phyloP scores from a whole-genome alignment of 1,140 invertebrate genomes.

The Leptinotarsa texana region DNA sequence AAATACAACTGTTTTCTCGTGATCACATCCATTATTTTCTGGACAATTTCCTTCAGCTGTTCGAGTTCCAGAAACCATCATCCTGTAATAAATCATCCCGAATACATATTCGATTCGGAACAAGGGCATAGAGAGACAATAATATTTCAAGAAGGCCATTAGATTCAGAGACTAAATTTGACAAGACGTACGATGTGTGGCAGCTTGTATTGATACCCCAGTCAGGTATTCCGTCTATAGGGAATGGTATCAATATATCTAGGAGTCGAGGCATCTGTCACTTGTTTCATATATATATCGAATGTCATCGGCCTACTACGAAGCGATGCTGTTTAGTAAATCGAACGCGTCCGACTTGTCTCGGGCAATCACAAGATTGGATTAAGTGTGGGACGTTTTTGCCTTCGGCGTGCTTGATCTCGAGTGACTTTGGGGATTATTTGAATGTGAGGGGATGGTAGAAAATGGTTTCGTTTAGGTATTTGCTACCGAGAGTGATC shows the following conservation, averaged over 20 bases:
- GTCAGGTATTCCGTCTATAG: slow-evolving; percentile 44
- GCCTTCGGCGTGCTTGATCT: slow-evolving; percentile 8
- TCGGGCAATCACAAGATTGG: slow-evolving; percentile 36
- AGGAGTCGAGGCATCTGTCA: slow-evolving; percentile 41
- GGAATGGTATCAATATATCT: slow-evolving; percentile 46
- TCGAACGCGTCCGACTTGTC: slow-evolving; percentile 37
- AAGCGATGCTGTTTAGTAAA: slow-evolving; percentile 37
- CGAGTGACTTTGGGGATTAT: neutral
- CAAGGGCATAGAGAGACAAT: slow-evolving; percentile 38
- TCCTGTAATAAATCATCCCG: slow-evolving; percentile 25
- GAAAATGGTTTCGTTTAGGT: neutral
- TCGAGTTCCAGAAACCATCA: slow-evolving; percentile 15
- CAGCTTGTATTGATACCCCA: slow-evolving; percentile 42
- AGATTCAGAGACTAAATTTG: slow-evolving; percentile 42
- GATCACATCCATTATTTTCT: slow-evolving; percentile 1
- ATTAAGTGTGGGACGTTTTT: slow-evolving; percentile 23
- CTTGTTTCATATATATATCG: slow-evolving; percentile 44
- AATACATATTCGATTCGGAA: slow-evolving; percentile 30
- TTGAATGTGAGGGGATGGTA: neutral
- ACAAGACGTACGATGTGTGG: slow-evolving; percentile 46
- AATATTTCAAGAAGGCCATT: slow-evolving; percentile 46
- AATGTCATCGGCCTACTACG: slow-evolving; percentile 38
- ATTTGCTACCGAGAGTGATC: neutral
- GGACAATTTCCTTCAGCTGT: slow-evolving; percentile 12
- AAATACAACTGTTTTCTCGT: neutral